Evolutionary conservation across 2,113 vertebrate species (phyloP).

Genomic region (Polypterus senegalus): DNA sequence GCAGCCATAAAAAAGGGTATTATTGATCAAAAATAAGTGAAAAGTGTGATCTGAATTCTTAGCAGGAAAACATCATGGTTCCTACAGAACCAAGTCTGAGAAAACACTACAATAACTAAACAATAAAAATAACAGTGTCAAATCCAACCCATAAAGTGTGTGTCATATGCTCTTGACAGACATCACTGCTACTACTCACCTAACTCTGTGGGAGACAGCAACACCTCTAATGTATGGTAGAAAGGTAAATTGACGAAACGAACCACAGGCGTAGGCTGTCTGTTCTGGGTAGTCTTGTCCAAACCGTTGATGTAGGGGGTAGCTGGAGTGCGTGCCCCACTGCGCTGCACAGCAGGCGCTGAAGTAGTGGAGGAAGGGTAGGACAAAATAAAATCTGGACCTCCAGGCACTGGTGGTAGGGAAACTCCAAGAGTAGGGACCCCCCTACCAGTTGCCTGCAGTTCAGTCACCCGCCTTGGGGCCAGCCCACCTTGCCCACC

Average conservation of each 20-base stretch:
- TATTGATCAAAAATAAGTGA: too few species aligned
- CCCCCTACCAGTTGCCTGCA: conserved; percentile 28
- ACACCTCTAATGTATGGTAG: conserved; percentile 84
- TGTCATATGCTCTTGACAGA: too few species aligned
- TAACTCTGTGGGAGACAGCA: conserved; percentile 83
- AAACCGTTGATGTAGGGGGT: conserved; percentile 91
- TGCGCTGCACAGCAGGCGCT: conserved; percentile 43
- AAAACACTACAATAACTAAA: too few species aligned
- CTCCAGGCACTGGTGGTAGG: conserved; percentile 12
- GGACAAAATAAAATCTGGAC: conserved; percentile 34
- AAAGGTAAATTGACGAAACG: conserved; percentile 87
- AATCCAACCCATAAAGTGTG: too few species aligned
- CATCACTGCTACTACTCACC: conserved; percentile 47
- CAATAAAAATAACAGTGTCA: too few species aligned
- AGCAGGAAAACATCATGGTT: too few species aligned
- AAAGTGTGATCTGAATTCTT: too few species aligned
- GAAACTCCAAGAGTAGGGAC: conserved; percentile 38
- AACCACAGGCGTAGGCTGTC: conserved; percentile 63
- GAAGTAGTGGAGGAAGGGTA: conserved; percentile 15
- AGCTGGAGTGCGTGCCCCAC: conserved; percentile 56
- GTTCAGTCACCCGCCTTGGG: conserved; percentile 50
- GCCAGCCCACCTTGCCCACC: conserved; percentile 31
- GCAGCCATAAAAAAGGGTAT: too few species aligned
- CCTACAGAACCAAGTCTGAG: too few species aligned
- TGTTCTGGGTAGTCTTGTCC: conserved; percentile 46